phyloP scores from a whole-genome alignment of 2,888 invertebrate species.

The Lampropteryx suffumata region DNA sequence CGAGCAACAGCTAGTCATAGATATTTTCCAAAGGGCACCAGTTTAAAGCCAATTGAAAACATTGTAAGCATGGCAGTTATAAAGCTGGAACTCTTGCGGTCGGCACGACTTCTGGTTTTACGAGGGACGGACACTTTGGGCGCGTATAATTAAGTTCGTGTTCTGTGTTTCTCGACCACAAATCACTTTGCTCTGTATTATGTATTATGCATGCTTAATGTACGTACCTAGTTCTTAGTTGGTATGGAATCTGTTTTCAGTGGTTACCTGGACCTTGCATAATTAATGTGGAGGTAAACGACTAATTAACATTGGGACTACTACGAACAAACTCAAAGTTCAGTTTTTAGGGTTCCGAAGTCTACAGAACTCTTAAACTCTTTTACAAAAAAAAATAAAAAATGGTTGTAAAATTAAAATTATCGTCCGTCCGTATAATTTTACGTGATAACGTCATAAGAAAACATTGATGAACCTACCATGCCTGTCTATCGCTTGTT shows the following conservation, averaged over 20 bases:
- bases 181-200: slow-evolving; percentile 32
- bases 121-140: slow-evolving; percentile 31
- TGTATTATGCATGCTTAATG: slow-evolving; percentile 17
- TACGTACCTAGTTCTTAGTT: slow-evolving; percentile 2
- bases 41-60: slow-evolving; percentile 22
- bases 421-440: too few species aligned
- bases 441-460: too few species aligned
- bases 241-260: slow-evolving; percentile 19
- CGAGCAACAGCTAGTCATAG: too few species aligned
- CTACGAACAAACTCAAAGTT: too few species aligned
- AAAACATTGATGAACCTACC: too few species aligned
- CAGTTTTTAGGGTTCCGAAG: too few species aligned
- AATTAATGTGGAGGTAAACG: slow-evolving; percentile 9
- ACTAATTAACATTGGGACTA: too few species aligned
- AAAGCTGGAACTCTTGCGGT: slow-evolving; percentile 21
- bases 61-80: slow-evolving; percentile 29
- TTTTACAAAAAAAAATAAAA: too few species aligned
- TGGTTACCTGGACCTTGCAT: slow-evolving; percentile 25
- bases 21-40: slow-evolving; percentile 19
- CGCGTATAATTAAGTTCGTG: slow-evolving; percentile 36
- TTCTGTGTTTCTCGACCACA: slow-evolving; percentile 33
- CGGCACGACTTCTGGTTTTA: slow-evolving; percentile 23
- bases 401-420: too few species aligned
- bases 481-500: too few species aligned
- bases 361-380: too few species aligned